These are phyloP conservation scores for human (Homo sapiens) DNA, from an alignment of 2,113 vertebrate genomes.

Conservation along the genomic window DNA sequence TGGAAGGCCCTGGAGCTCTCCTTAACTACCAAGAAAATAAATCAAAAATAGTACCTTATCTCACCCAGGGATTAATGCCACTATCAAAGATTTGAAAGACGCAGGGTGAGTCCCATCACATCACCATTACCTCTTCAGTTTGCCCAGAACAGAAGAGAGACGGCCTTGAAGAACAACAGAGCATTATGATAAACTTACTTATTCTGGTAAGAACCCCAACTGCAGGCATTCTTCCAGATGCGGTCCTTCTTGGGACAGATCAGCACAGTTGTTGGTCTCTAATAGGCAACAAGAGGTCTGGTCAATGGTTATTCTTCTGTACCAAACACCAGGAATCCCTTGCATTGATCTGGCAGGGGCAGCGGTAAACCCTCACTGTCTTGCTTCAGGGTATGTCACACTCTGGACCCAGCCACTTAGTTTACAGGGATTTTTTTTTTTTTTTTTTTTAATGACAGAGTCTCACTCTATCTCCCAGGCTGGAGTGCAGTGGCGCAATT, in stretches of 20 bases:
- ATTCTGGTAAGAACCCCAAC: background rate
- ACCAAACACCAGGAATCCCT: background rate
- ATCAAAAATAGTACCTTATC: background rate
- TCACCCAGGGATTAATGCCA: background rate
- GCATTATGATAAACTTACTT: background rate
- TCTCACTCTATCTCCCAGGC: too few species aligned
- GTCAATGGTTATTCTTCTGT: background rate
- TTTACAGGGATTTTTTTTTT: background rate
- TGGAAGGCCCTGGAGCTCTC: constrained; percentile 2
- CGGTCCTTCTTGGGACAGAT: background rate
- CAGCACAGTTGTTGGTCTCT: background rate
- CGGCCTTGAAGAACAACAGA: background rate
- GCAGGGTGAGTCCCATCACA: background rate
- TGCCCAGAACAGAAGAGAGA: background rate
- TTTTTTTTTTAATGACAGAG: too few species aligned
- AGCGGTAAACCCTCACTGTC: background rate
- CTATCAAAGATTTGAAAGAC: background rate
- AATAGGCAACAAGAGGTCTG: background rate
- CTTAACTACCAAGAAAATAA: background rate
- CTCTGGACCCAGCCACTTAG: background rate
- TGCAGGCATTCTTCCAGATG: background rate
- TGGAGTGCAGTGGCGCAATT: too few species aligned
- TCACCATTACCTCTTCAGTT: background rate
- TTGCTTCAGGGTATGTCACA: background rate
- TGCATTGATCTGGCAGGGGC: background rate